Evolutionary conservation across 2,797 vertebrate species (phyloP).

Genomic region (Leucoraja ocellata): DNA sequence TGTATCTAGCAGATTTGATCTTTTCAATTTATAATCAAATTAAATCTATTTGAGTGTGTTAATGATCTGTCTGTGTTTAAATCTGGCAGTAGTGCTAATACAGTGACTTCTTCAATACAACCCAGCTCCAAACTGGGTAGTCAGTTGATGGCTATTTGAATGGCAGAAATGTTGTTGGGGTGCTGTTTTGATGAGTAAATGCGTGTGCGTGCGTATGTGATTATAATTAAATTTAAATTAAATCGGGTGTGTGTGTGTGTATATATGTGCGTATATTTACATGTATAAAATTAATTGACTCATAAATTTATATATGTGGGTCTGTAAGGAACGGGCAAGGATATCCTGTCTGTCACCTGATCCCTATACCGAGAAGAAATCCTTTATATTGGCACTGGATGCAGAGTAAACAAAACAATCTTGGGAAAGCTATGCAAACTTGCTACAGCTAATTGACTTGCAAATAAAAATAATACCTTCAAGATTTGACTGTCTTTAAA

Average conservation of each 20-base stretch:
- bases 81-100: not conserved
- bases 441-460: not conserved
- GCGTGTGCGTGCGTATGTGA: too few species aligned
- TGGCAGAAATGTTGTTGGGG: not conserved
- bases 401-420: not conserved
- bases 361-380: not conserved
- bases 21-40: not conserved
- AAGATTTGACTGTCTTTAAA: conserved; percentile 47
- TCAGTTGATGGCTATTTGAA: not conserved
- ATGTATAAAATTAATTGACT: too few species aligned
- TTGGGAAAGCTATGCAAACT: not conserved
- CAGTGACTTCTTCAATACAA: not conserved
- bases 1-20: not conserved
- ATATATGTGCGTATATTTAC: too few species aligned
- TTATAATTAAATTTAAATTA: too few species aligned
- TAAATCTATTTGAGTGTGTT: not conserved
- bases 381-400: not conserved
- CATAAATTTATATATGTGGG: not conserved
- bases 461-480: conserved; percentile 38
- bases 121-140: not conserved
- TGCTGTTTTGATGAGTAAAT: not conserved
- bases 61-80: too few species aligned
- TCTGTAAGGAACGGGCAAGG: not conserved
- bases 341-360: not conserved
- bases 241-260: too few species aligned